Conservation (phyloP, 2,113 vertebrate genomes). For the Atractosteus spatula region DNA sequence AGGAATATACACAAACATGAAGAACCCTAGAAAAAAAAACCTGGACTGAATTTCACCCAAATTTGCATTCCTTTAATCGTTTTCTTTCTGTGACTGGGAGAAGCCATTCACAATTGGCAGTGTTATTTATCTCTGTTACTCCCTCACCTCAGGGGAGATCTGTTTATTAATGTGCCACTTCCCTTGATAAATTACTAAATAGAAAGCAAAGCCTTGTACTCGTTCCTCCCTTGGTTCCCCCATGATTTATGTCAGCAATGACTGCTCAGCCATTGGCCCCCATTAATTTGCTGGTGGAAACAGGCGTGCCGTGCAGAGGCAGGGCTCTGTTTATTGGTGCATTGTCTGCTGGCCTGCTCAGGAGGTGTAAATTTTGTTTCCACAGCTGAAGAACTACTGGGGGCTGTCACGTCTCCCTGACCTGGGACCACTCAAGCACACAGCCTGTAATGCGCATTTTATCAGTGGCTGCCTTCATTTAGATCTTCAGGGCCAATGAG, state of each 20-base stretch:
- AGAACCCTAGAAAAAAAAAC: not conserved
- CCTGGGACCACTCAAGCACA: conserved; percentile 42
- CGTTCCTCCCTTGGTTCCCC: conserved; percentile 68
- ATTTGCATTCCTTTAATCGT: conserved; percentile 62
- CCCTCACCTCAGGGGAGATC: conserved; percentile 77
- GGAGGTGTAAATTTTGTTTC: conserved; percentile 19
- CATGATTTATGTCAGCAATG: conserved; percentile 68
- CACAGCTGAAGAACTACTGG: conserved; percentile 30
- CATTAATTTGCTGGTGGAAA: conserved; percentile 54
- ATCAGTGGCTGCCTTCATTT: conserved; percentile 63
- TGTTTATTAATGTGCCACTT: conserved; percentile 86
- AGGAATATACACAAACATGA: not conserved
- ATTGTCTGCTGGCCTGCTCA: conserved; percentile 11
- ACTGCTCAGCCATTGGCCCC: conserved; percentile 40
- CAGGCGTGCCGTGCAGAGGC: conserved; percentile 38
- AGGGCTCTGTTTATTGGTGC: conserved; percentile 32
- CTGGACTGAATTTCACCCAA: conserved; percentile 21
- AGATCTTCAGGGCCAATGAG: conserved; percentile 50
- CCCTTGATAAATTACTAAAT: conserved; percentile 86
- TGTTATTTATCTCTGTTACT: conserved; percentile 79
- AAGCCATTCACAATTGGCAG: conserved; percentile 70
- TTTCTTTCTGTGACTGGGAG: conserved; percentile 54
- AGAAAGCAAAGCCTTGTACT: conserved; percentile 79
- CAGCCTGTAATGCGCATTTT: conserved; percentile 40
- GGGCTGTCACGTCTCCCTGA: conserved; percentile 44